A percentile compares a stretch with the other conserved stretches of the same genome.
Conservation (phyloP, 2,888 invertebrate species). For the Busseola fusca region DNA sequence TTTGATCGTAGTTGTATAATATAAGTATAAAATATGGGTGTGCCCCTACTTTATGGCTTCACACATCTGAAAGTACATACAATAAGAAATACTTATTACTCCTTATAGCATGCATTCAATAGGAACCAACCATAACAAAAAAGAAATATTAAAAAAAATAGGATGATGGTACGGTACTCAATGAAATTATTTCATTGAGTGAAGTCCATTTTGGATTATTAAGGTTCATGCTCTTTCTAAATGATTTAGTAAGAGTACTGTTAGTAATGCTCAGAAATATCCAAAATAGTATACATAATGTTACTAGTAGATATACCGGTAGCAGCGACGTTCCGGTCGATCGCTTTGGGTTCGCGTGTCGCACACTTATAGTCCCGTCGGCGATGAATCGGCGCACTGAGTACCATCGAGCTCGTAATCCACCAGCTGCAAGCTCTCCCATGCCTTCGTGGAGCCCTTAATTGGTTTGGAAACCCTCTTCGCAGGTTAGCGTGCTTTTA, state of each 20-base stretch:
- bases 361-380: constrained; percentile 75
- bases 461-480: constrained; percentile 88
- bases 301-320: constrained; percentile 25
- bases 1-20: constrained; percentile 14
- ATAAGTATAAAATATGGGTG: constrained; percentile 10
- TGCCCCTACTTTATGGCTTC: background rate
- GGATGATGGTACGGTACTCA: too few species aligned
- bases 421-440: constrained; percentile 85
- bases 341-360: constrained; percentile 77
- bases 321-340: constrained; percentile 66
- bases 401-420: constrained; percentile 87
- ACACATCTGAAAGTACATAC: background rate
- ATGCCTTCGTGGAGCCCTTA: constrained; percentile 87
- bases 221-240: background rate
- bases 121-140: background rate
- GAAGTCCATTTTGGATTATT: background rate
- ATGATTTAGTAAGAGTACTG: too few species aligned
- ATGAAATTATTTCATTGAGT: too few species aligned
- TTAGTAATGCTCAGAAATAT: constrained; percentile 7
- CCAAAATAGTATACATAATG: constrained; percentile 14
- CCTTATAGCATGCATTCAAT: background rate
- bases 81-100: background rate
- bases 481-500: constrained; percentile 83
- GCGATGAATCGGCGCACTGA: constrained; percentile 81
- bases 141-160: too few species aligned